phyloP scores from a whole-genome alignment of 2,113 vertebrate genomes.

The Tichodroma muraria region DNA sequence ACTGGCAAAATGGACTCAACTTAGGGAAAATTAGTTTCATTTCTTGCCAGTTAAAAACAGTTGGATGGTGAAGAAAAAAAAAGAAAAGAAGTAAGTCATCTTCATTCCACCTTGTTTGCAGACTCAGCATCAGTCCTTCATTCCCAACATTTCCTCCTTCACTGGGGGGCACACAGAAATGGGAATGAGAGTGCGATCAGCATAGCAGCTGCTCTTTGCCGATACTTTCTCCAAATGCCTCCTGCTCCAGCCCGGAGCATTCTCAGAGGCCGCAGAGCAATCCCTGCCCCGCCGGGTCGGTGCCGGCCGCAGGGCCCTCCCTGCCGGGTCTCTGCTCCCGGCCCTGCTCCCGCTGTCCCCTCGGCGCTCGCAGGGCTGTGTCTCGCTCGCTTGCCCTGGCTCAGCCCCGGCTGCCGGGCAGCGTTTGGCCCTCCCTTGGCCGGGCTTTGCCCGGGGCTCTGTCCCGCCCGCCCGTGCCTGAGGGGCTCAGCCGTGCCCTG shows the following conservation, averaged over 20 bases:
- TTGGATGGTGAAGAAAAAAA: background rate
- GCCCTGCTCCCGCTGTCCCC: no score
- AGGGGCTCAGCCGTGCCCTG: no score
- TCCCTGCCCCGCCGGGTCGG: rapidly evolving
- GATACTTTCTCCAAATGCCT: rapidly evolving
- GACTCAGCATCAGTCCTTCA: background rate
- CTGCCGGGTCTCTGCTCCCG: no score
- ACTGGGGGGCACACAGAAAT: rapidly evolving
- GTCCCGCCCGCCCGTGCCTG: no score
- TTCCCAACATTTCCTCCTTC: no score
- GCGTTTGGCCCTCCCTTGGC: no score
- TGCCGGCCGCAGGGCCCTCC: no score
- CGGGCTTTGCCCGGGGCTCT: no score
- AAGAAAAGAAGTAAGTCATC: background rate
- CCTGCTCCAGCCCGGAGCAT: rapidly evolving
- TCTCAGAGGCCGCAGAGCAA: rapidly evolving
- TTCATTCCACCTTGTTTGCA: background rate
- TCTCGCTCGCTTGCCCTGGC: no score
- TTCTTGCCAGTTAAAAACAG: background rate
- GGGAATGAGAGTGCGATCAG: rapidly evolving
- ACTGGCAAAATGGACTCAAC: background rate
- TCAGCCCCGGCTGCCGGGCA: no score
- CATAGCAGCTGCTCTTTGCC: rapidly evolving
- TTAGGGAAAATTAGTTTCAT: background rate
- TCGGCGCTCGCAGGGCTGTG: no score